Conservation (phyloP, 2,888 invertebrate genomes). For the Petrophora chlorosata region DNA sequence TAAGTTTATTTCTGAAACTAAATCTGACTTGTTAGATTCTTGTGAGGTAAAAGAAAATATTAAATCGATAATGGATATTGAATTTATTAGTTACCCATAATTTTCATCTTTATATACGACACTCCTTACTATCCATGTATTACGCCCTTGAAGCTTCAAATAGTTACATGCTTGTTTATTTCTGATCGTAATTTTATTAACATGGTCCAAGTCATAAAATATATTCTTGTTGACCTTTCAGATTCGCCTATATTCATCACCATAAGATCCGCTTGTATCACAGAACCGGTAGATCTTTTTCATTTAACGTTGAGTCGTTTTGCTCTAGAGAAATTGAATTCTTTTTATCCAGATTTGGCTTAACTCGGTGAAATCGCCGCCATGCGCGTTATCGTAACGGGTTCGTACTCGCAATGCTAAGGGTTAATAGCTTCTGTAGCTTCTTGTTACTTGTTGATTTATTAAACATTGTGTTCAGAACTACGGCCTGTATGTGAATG, state of each 20-base stretch:
- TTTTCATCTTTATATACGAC: neutral
- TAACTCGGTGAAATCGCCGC: no score
- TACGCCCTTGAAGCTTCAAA: constrained; percentile 3
- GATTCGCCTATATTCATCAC: constrained; percentile 21
- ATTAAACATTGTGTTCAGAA: constrained; percentile 64
- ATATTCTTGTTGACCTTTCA: constrained; percentile 5
- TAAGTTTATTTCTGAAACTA: no score
- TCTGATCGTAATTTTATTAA: constrained; percentile 1
- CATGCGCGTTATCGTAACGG: no score
- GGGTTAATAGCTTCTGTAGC: constrained; percentile 63
- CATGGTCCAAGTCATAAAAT: neutral
- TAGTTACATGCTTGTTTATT: constrained; percentile 9
- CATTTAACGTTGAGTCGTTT: constrained; percentile 45
- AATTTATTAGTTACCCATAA: no score
- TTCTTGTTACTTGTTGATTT: constrained; percentile 62
- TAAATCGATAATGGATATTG: no score
- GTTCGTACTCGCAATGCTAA: no score
- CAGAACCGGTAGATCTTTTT: constrained; percentile 41
- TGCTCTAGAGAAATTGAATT: constrained; percentile 56
- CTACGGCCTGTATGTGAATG: constrained; percentile 55
- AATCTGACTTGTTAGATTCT: no score
- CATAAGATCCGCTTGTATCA: constrained; percentile 13
- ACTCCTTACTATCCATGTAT: neutral
- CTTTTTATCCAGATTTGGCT: constrained; percentile 61
- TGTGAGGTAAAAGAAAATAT: no score